Percentiles rank a stretch among this genome's conserved stretches.
These are phyloP conservation scores for Sphenopsis melanotis DNA, from an alignment of 2,797 vertebrate genomes.

Conservation along the genomic window DNA sequence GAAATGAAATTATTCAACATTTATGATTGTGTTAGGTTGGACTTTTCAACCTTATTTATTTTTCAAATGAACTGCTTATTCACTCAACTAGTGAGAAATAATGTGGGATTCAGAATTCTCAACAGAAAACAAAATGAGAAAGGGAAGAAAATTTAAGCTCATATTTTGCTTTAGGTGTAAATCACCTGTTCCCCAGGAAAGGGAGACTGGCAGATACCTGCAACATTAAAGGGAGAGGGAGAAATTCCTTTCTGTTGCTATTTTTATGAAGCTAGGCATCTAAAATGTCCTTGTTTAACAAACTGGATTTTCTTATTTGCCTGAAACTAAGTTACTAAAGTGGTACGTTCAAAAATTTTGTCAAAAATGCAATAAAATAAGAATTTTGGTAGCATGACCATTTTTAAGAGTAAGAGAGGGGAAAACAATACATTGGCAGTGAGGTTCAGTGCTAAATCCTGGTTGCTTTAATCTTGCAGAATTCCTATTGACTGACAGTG, in stretches of 20 bases:
- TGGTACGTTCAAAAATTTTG: fast-evolving
- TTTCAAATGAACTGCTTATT: not conserved
- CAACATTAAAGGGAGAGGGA: not conserved
- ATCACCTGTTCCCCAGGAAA: not conserved
- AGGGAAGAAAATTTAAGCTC: not conserved
- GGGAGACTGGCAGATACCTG: not conserved
- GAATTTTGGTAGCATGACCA: not conserved
- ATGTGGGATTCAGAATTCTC: not conserved
- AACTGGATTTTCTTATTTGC: not conserved
- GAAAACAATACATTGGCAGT: not conserved
- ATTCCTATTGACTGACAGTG: not conserved
- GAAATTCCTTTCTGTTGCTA: not conserved
- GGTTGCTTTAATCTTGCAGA: not conserved
- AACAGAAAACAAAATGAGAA: not conserved
- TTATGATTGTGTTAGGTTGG: not conserved
- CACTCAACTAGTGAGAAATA: not conserved
- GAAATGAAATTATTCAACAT: not conserved
- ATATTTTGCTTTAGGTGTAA: not conserved
- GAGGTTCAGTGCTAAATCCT: not conserved
- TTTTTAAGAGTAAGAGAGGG: not conserved
- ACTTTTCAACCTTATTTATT: not conserved
- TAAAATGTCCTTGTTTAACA: not conserved
- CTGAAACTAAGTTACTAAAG: not conserved
- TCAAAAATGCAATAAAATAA: not conserved
- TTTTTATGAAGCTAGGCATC: not conserved